Percentiles rank a stretch among this genome's conserved stretches.
Conservation (phyloP, 2,888 invertebrate genomes). For the Xylota segnis region DNA sequence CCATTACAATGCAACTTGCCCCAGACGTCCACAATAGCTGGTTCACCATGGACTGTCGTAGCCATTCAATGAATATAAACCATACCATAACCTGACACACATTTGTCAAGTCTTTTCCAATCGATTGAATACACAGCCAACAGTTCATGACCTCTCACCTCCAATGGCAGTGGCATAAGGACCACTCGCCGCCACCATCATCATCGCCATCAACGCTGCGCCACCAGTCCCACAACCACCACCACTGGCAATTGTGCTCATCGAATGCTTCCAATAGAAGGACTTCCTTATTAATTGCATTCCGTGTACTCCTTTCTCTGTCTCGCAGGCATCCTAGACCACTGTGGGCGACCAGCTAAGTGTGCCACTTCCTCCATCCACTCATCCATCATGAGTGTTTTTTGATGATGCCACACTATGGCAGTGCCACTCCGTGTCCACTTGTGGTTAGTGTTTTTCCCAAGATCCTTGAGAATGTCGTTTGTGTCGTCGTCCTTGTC, state of each 20-base stretch:
- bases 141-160: slow-evolving; percentile 52
- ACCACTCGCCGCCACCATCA: slow-evolving; percentile 17
- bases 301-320: slow-evolving; percentile 11
- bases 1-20: not conserved
- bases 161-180: slow-evolving; percentile 52
- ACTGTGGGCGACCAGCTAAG: slow-evolving; percentile 48
- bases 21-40: not conserved
- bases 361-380: slow-evolving; percentile 56
- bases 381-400: slow-evolving; percentile 67
- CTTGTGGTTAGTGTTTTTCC: slow-evolving; percentile 56
- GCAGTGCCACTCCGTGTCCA: slow-evolving; percentile 50
- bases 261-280: slow-evolving; percentile 39
- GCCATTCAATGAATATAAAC: slow-evolving; percentile 5
- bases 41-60: not conserved
- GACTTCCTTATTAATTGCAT: slow-evolving; percentile 60
- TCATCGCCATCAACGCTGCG: slow-evolving; percentile 10
- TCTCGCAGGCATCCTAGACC: slow-evolving; percentile 35
- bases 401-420: slow-evolving; percentile 54
- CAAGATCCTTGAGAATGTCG: slow-evolving; percentile 43
- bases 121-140: slow-evolving; percentile 31
- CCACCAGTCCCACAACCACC: no score
- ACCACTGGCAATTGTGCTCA: slow-evolving; percentile 34
- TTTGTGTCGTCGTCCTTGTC: slow-evolving; percentile 15
- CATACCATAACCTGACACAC: slow-evolving; percentile 31
- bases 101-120: slow-evolving; percentile 20